Base-by-base conservation (phyloP, 2,797 vertebrate genomes). In the Myotis daubentonii region DNA sequence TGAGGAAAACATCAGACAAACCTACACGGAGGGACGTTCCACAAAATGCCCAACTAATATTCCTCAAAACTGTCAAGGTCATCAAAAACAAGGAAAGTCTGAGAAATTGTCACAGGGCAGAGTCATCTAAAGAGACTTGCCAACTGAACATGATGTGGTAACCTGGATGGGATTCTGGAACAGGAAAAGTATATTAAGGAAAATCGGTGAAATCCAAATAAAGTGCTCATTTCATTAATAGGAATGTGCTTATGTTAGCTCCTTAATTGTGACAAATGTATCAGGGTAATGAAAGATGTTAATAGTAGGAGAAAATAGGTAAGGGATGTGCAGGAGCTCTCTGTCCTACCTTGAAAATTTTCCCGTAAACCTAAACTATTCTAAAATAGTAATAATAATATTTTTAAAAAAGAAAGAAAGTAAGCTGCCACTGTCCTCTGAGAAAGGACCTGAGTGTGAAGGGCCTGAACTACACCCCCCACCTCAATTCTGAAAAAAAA, bases 81-180 rank as follows among this genome's bases (percentile, higher is more conserved):
- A 65, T 90, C 41, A 72, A 53, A 97, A 92, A 38, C 38, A 92
- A 91, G 83, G 49, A 38, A 78, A 71, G 33, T 68, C 33, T 83
- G 75, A 83, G 62, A 91, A 84, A 84, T 7, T 55, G 38, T 87
- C 60, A 47, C 11, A 25, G 49, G 49, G 28, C 25, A 87, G 30
- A 94, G 33, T 87, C 68, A 90, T 38, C 62, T 41, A 60, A 49
- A 47, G 76, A 86, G 36, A 82, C 23, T 49, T 88, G 36, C 74
- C 79, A 51, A 15, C 17, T 33, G 62, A 87, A 93, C 38, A 10
- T 20, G 66, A 82, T 60, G 44, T 79, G 47, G 11, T 80, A 3
- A 23, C 15, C 49, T 91, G 28, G 65, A n/a, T 60, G 25, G 30
- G 20, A 72, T 93, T 80, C 76, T 89, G 47, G 55, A 60, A 71